Evolutionary conservation across 2,797 vertebrate species (phyloP).

Genomic region (Anas bernieri): DNA sequence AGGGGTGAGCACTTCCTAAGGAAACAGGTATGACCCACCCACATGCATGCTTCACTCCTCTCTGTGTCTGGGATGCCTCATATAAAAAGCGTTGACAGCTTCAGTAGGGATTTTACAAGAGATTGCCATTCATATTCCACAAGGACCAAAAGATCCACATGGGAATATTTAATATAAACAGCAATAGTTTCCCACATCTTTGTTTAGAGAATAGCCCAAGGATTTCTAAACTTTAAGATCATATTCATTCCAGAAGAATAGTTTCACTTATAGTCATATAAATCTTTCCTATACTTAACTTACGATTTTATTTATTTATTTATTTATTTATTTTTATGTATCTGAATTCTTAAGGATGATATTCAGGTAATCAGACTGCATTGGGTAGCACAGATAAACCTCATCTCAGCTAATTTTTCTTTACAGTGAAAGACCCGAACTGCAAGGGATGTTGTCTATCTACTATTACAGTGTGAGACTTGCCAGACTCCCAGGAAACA

Average conservation of each 20-base stretch:
- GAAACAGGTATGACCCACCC: constrained; percentile 46
- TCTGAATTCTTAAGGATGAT: constrained; percentile 46
- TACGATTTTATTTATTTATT: not conserved
- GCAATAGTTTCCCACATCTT: constrained; percentile 88
- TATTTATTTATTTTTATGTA: not conserved
- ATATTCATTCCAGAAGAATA: constrained; percentile 82
- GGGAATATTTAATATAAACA: constrained; percentile 85
- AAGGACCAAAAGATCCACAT: constrained; percentile 73
- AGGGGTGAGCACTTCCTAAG: not conserved
- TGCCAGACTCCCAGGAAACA: not conserved
- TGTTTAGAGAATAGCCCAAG: constrained; percentile 84
- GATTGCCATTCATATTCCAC: constrained; percentile 74
- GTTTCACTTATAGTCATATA: constrained; percentile 78
- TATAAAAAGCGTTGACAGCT: constrained; percentile 61
- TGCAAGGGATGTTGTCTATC: not conserved
- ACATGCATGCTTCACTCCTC: not conserved
- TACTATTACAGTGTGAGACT: not conserved
- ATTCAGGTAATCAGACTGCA: constrained; percentile 37
- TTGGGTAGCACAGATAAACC: not conserved
- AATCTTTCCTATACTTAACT: constrained; percentile 76
- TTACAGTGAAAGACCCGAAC: not conserved
- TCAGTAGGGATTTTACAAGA: constrained; percentile 64
- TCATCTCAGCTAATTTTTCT: not conserved
- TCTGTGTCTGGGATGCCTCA: constrained; percentile 61
- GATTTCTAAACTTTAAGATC: constrained; percentile 85